Evolutionary conservation across 2,113 vertebrate genomes (phyloP).

Genomic region (Dunckerocampus dactyliophorus): DNA sequence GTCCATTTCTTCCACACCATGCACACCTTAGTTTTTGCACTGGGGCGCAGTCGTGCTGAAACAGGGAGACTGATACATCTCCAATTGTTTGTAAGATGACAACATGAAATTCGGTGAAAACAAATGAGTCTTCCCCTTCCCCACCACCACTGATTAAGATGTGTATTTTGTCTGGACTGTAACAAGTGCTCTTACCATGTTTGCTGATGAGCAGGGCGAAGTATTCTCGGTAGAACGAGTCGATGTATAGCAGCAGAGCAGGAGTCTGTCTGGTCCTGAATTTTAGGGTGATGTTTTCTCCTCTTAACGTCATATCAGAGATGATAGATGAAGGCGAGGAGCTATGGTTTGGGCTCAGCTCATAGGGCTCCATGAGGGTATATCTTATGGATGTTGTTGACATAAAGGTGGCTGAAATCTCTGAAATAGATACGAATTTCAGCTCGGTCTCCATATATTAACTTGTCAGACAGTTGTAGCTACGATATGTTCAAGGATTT

Average conservation of each 20-base stretch:
- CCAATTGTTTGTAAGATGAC: too few species aligned
- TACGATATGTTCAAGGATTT: neutral
- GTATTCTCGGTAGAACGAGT: conserved; percentile 83
- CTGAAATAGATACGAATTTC: conserved; percentile 68
- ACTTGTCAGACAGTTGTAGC: neutral
- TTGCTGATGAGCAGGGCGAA: conserved; percentile 80
- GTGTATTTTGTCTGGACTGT: neutral
- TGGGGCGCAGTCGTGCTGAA: too few species aligned
- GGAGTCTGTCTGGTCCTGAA: conserved; percentile 84
- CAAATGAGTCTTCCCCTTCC: too few species aligned
- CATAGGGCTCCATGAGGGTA: conserved; percentile 81
- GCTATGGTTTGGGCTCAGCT: conserved; percentile 78
- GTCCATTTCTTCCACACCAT: too few species aligned
- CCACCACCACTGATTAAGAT: too few species aligned
- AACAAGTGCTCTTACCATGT: conserved; percentile 76
- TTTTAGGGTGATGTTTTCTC: conserved; percentile 80
- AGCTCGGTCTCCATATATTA: neutral
- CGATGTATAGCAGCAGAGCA: conserved; percentile 82
- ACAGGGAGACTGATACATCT: too few species aligned
- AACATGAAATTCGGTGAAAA: too few species aligned
- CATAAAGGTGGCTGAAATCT: conserved; percentile 87
- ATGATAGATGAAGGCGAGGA: conserved; percentile 77
- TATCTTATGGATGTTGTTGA: conserved; percentile 81
- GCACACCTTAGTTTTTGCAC: too few species aligned
- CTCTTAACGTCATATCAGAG: conserved; percentile 77